These are phyloP conservation scores for Timandra comae DNA, from an alignment of 2,888 invertebrate species.

Conservation along the genomic window DNA sequence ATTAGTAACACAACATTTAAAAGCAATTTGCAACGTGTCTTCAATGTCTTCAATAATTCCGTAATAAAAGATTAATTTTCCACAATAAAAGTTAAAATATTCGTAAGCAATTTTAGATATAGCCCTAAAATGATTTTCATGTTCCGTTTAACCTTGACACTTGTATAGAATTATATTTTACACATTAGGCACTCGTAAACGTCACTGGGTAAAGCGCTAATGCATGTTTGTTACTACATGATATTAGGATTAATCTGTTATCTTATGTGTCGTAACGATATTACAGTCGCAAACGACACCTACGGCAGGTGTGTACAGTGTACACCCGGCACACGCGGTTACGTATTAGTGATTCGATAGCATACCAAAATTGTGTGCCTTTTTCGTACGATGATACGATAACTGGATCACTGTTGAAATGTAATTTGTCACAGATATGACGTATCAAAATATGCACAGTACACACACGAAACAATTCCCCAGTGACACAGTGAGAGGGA, in stretches of 20 bases:
- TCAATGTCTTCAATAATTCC: too few species aligned
- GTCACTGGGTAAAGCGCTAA: constrained; percentile 51
- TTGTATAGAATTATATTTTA: constrained; percentile 40
- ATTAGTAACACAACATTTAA: too few species aligned
- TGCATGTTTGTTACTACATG: constrained; percentile 63
- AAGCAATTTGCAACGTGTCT: too few species aligned
- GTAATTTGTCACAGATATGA: constrained; percentile 31
- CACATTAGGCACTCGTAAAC: constrained; percentile 32
- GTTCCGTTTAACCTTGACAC: constrained; percentile 40
- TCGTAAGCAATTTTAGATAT: too few species aligned
- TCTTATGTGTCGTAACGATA: constrained; percentile 56
- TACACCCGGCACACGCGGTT: constrained; percentile 29
- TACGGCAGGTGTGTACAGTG: constrained; percentile 37
- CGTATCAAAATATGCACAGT: constrained; percentile 27
- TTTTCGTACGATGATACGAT: constrained; percentile 22
- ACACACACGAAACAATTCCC: constrained; percentile 52
- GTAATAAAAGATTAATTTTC: too few species aligned
- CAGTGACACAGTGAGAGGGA: constrained; percentile 53
- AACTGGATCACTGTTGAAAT: constrained; percentile 25
- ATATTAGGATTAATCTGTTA: constrained; percentile 69
- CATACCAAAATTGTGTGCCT: constrained; percentile 34
- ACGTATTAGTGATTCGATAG: constrained; percentile 53
- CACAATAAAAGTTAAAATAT: too few species aligned
- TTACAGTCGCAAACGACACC: constrained; percentile 39
- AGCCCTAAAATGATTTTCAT: constrained; percentile 32